Conservation (phyloP, 1,140 invertebrate species). For the Heliconius eleuchia region DNA sequence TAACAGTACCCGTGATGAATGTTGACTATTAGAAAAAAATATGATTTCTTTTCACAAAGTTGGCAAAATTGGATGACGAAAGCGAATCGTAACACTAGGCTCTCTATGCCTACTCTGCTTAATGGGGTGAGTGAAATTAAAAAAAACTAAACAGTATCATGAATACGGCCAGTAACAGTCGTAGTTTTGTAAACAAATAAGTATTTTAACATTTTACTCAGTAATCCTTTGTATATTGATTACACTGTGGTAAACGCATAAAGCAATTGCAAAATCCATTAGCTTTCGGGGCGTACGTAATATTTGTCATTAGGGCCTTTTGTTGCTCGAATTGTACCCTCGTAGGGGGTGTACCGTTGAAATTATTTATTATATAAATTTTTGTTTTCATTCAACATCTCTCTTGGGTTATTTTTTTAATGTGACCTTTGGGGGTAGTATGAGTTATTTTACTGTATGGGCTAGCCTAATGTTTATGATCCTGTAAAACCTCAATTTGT, state of each 20-base stretch:
- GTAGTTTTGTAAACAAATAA: background rate
- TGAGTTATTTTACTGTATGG: constrained; percentile 39
- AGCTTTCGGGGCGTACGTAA: constrained; percentile 61
- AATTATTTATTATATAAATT: constrained; percentile 72
- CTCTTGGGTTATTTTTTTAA: constrained; percentile 61
- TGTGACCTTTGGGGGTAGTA: constrained; percentile 64
- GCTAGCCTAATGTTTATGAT: constrained; percentile 43
- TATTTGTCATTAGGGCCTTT: constrained; percentile 74
- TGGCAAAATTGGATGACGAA: no score
- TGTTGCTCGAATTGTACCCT: constrained; percentile 63
- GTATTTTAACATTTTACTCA: background rate
- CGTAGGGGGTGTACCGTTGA: constrained; percentile 54
- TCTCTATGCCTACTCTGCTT: no score
- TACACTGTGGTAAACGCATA: constrained; percentile 54
- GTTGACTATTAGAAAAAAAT: no score
- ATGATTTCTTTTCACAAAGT: no score
- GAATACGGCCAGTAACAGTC: background rate
- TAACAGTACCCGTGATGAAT: no score
- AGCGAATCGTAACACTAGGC: no score
- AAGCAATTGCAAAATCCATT: constrained; percentile 74
- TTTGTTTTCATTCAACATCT: constrained; percentile 57
- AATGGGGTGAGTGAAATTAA: no score
- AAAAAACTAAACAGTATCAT: no score
- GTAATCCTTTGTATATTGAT: constrained; percentile 41
- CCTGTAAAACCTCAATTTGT: constrained; percentile 38